Percentiles rank a stretch among this genome's conserved stretches.
Conservation (phyloP, 2,888 invertebrate species). For the Oegoconia quadripuncta region DNA sequence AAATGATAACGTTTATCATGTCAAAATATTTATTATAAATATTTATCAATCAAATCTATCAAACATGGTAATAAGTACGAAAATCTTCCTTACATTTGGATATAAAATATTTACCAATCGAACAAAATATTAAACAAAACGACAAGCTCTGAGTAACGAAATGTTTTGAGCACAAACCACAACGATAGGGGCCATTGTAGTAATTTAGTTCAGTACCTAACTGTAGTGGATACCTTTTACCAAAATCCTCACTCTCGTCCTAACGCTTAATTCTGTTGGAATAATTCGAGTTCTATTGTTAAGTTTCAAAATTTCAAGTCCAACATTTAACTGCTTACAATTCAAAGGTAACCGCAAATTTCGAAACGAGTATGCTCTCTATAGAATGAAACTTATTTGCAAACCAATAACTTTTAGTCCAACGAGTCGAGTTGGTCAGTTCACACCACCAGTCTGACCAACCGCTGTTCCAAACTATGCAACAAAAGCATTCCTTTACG, state of each 20-base stretch:
- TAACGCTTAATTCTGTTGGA: conserved; percentile 72
- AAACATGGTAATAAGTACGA: too few relatives aligned
- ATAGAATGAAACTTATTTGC: conserved; percentile 73
- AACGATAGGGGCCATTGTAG: conserved; percentile 52
- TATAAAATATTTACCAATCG: too few relatives aligned
- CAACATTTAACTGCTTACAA: conserved; percentile 76
- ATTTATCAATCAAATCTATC: too few relatives aligned
- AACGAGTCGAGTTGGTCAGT: conserved; percentile 53
- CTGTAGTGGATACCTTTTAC: conserved; percentile 64
- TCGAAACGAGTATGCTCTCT: conserved; percentile 67
- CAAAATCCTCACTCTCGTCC: conserved; percentile 62
- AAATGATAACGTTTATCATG: too few relatives aligned
- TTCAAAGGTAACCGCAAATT: conserved; percentile 77
- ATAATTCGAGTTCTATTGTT: conserved; percentile 76
- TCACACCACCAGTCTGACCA: conserved; percentile 40
- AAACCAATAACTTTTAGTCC: conserved; percentile 69
- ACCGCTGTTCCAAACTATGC: conserved; percentile 57
- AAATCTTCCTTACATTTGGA: too few relatives aligned
- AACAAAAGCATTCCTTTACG: conserved; percentile 52
- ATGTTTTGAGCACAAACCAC: conserved; percentile 49
- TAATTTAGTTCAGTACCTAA: conserved; percentile 65
- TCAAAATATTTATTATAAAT: too few relatives aligned
- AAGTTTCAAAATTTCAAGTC: conserved; percentile 72
- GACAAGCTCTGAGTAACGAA: conserved; percentile 33
- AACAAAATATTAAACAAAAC: too few relatives aligned